A percentile compares a stretch with the other conserved stretches of the same genome.
phyloP scores from a whole-genome alignment of 2,113 vertebrate species.

The Ceyx melanurus region DNA sequence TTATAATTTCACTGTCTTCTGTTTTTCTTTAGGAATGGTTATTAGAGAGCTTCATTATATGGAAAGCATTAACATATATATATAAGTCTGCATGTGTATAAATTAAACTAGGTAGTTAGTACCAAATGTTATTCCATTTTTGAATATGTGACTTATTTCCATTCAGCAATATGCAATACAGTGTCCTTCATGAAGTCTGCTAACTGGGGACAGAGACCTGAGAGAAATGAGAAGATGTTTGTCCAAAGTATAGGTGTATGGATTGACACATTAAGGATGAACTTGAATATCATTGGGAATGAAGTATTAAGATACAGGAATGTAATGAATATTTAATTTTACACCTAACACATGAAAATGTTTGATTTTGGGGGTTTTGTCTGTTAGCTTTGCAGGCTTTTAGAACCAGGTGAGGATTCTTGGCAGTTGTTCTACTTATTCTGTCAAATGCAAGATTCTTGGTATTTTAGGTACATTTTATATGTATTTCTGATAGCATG shows the following conservation, averaged over 20 bases:
- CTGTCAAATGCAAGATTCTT: not conserved
- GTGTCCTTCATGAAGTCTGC: not conserved
- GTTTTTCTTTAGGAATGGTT: not conserved
- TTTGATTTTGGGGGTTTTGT: not conserved
- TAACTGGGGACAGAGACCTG: not conserved
- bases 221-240: not conserved
- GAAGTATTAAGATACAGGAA: not conserved
- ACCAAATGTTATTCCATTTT: not conserved
- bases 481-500: not conserved
- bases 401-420: not conserved
- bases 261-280: not conserved
- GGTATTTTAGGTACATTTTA: not conserved
- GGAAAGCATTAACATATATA: not conserved
- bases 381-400: not conserved
- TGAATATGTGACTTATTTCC: not conserved
- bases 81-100: not conserved
- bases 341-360: fast-evolving
- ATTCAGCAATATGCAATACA: not conserved
- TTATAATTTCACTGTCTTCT: not conserved
- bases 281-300: not conserved
- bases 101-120: not conserved
- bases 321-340: not conserved
- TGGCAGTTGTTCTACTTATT: not conserved
- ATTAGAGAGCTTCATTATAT: not conserved
- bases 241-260: not conserved